These are phyloP conservation scores for Bombus impatiens DNA, from an alignment of 1,140 invertebrate species.

Conservation along the genomic window DNA sequence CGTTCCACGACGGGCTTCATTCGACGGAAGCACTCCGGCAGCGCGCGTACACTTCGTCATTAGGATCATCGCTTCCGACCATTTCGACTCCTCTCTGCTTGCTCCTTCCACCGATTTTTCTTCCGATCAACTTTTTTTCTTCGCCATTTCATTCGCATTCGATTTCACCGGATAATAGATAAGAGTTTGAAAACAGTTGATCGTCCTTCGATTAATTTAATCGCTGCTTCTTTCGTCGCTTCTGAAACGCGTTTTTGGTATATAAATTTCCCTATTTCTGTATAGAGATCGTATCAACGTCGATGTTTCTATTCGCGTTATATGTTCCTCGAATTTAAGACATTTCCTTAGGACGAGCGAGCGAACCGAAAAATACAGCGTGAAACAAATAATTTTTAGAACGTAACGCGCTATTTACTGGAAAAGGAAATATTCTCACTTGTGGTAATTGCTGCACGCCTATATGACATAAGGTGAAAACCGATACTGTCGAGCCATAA, in stretches of 20 bases:
- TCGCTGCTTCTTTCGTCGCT: too few species aligned
- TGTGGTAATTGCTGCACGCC: too few species aligned
- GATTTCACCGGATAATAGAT: not conserved
- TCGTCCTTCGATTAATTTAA: too few species aligned
- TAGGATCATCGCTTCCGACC: constrained; percentile 3
- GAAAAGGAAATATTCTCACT: not conserved
- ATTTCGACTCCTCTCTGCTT: not conserved
- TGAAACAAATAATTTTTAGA: too few species aligned
- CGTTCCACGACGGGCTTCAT: not conserved
- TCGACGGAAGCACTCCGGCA: not conserved
- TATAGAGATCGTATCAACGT: too few species aligned
- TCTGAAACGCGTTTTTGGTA: too few species aligned
- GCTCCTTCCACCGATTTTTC: not conserved
- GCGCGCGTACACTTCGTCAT: not conserved
- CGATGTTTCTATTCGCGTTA: rapidly evolving
- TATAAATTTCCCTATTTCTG: too few species aligned
- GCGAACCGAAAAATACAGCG: too few species aligned
- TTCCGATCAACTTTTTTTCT: not conserved
- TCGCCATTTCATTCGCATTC: not conserved
- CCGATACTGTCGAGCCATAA: not conserved
- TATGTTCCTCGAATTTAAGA: too few species aligned
- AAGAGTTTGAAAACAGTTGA: not conserved
- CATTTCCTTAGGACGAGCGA: too few species aligned
- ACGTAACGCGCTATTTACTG: too few species aligned
- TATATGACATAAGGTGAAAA: not conserved